These are phyloP conservation scores for Eidolon helvum DNA, from an alignment of 2,113 vertebrate genomes.

Conservation along the genomic window DNA sequence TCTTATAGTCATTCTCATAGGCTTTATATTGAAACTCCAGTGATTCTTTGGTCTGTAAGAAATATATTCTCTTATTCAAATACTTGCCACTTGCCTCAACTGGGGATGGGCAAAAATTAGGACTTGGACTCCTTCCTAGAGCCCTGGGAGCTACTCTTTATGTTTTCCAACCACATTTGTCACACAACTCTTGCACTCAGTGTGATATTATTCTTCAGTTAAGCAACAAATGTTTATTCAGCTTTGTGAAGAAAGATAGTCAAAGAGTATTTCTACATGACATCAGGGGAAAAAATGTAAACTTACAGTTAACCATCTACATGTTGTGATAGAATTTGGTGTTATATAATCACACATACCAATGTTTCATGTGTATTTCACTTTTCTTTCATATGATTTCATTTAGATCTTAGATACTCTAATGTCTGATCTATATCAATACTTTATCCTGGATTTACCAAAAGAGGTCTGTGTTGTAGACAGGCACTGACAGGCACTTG, in stretches of 20 bases:
- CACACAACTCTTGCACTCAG: background rate
- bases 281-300: background rate
- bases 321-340: background rate
- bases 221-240: background rate
- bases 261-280: background rate
- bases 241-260: background rate
- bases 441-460: background rate
- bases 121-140: background rate
- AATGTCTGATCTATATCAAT: background rate
- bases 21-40: constrained; percentile 54
- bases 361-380: background rate
- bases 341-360: background rate
- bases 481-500: background rate
- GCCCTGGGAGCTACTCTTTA: background rate
- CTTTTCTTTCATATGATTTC: background rate
- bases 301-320: background rate
- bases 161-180: background rate
- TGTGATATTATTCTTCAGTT: background rate
- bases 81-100: background rate
- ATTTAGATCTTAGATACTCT: background rate
- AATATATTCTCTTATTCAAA: background rate
- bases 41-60: constrained; percentile 75
- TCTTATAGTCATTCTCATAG: constrained; percentile 51
- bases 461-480: background rate
- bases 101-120: background rate